Evolutionary conservation across 2,797 vertebrate species (phyloP).

Genomic region (Gadopsis bispinosus): DNA sequence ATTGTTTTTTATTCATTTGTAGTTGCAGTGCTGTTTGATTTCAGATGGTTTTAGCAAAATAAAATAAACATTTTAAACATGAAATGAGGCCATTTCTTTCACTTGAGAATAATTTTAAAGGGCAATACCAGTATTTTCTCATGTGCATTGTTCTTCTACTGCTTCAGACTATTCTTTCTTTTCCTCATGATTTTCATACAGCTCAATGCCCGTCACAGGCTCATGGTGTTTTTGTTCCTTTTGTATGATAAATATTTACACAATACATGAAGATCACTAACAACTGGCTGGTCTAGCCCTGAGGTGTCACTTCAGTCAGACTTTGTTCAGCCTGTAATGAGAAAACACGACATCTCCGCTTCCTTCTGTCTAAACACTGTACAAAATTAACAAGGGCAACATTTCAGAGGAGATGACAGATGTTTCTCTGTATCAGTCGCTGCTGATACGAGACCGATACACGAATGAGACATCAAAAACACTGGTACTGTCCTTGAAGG

Average conservation of each 20-base stretch:
- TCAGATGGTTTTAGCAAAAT: constrained; percentile 35
- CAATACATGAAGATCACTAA: constrained; percentile 40
- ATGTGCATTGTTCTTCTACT: constrained; percentile 48
- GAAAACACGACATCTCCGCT: constrained; percentile 3
- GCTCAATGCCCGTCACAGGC: constrained; percentile 10
- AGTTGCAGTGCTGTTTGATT: constrained; percentile 60
- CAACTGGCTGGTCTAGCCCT: constrained; percentile 15
- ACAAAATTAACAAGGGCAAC: constrained; percentile 44
- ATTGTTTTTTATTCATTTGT: constrained; percentile 55
- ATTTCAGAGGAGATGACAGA: constrained; percentile 36
- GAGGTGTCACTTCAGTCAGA: constrained; percentile 38
- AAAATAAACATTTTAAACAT: constrained; percentile 22
- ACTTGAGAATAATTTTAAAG: constrained; percentile 23
- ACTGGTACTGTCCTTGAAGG: constrained; percentile 67
- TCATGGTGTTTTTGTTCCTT: constrained; percentile 12
- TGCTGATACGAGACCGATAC: constrained; percentile 29
- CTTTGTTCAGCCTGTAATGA: constrained; percentile 28
- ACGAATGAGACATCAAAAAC: constrained; percentile 61
- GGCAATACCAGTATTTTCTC: constrained; percentile 58
- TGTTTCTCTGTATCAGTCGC: constrained; percentile 29
- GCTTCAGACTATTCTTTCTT: background rate
- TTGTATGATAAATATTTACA: constrained; percentile 40
- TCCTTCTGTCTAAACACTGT: constrained; percentile 33
- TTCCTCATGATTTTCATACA: constrained; percentile 29
- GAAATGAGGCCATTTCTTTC: constrained; percentile 40